Conservation (phyloP, 1,140 invertebrate species). For the Probaryconus sp. region DNA sequence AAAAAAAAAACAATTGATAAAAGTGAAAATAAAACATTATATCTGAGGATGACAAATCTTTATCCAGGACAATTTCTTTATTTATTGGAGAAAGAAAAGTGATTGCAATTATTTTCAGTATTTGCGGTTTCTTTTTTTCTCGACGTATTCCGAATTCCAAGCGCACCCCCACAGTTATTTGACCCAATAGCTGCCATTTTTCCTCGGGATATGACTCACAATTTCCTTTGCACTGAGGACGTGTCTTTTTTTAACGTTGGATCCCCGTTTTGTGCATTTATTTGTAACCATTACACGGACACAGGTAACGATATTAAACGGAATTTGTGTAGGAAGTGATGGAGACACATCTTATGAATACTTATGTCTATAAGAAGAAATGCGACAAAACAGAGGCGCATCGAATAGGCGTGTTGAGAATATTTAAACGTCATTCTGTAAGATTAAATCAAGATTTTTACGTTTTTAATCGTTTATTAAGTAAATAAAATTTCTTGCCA, state of each 20-base stretch:
- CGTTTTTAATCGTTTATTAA: too few species aligned
- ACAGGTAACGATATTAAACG: conserved; percentile 41
- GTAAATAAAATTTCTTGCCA: too few species aligned
- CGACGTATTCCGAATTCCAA: conserved; percentile 21
- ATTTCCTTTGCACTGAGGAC: conserved; percentile 11
- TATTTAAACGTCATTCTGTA: conserved; percentile 19
- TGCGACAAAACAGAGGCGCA: conserved; percentile 28
- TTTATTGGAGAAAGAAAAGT: too few species aligned
- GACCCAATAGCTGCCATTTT: conserved; percentile 34
- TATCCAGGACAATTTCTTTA: too few species aligned
- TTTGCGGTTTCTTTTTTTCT: too few species aligned
- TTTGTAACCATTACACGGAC: conserved; percentile 50
- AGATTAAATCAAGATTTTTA: conserved; percentile 26
- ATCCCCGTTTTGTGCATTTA: conserved; percentile 18
- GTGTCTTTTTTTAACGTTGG: not conserved
- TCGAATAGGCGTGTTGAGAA: conserved; percentile 37
- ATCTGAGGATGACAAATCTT: too few species aligned
- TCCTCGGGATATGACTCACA: conserved; percentile 43
- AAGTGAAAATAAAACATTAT: too few species aligned
- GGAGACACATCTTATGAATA: conserved; percentile 49
- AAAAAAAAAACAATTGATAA: too few species aligned
- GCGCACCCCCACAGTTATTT: conserved; percentile 21
- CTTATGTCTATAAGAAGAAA: conserved; percentile 51
- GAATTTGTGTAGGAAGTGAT: conserved; percentile 60
- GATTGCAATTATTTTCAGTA: too few species aligned